Conservation (phyloP, 2,113 vertebrate species). For the Pomatorhinus ruficollis region DNA sequence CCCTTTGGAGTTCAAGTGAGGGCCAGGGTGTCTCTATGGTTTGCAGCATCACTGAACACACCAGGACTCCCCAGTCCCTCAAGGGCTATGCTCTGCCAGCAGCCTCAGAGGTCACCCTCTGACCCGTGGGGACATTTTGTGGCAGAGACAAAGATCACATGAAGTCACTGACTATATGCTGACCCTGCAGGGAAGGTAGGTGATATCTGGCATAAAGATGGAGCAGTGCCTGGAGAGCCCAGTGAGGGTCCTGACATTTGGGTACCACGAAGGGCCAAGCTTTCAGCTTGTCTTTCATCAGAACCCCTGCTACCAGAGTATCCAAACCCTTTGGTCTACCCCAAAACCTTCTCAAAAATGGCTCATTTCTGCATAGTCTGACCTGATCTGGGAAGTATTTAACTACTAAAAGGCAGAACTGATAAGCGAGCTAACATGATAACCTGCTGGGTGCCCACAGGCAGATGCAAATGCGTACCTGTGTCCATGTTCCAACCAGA, state of each 20-base stretch:
- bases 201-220: background rate
- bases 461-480: background rate
- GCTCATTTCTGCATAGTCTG: background rate
- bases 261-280: fast-evolving
- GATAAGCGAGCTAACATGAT: fast-evolving
- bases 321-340: background rate
- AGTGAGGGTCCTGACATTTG: background rate
- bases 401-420: background rate
- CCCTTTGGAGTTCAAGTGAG: background rate
- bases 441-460: background rate
- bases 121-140: fast-evolving
- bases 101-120: background rate
- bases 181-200: background rate
- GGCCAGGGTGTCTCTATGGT: background rate
- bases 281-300: background rate
- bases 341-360: background rate
- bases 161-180: background rate
- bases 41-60: background rate
- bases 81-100: background rate
- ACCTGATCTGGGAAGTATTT: background rate
- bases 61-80: background rate
- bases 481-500: fast-evolving
- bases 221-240: background rate
- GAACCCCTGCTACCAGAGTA: background rate
- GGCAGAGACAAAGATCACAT: background rate